Evolutionary conservation across 2,888 invertebrate genomes (phyloP).

Genomic region (Parnassius mnemosyne): DNA sequence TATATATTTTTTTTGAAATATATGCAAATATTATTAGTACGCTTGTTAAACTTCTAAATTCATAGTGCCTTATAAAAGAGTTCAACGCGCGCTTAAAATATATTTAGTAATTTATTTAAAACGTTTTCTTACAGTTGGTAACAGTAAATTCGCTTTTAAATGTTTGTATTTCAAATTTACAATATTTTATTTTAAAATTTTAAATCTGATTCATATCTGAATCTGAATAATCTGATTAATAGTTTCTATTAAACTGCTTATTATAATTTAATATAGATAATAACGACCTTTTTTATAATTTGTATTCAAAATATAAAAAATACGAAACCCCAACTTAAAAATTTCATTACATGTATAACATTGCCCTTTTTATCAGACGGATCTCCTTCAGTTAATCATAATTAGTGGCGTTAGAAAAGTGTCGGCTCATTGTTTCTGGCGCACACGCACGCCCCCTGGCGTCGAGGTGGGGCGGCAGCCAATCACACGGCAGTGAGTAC

Average conservation of each 20-base stretch:
- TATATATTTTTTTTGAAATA: no score
- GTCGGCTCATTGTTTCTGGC: conserved; percentile 50
- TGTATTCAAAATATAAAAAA: background rate
- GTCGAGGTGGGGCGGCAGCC: conserved; percentile 53
- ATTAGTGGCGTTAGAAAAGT: conserved; percentile 38
- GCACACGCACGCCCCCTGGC: conserved; percentile 41
- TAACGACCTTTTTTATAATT: background rate
- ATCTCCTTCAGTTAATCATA: conserved; percentile 36
- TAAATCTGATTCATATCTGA: no score
- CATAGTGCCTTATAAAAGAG: conserved; percentile 7
- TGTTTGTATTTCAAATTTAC: no score
- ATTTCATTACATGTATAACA: conserved; percentile 28
- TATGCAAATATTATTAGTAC: no score
- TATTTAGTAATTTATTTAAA: background rate
- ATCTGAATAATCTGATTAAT: no score
- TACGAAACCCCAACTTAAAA: conserved; percentile 7
- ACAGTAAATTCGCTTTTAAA: no score
- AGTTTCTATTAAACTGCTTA: no score
- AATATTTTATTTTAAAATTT: no score
- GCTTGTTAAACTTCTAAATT: background rate
- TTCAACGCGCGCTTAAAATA: conserved; percentile 9
- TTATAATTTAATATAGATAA: no score
- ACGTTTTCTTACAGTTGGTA: background rate
- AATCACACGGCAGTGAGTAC: conserved; percentile 39
- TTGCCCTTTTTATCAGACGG: conserved; percentile 24